These are phyloP conservation scores for Aphidius ervi DNA, from an alignment of 1,140 invertebrate species.

Conservation along the genomic window DNA sequence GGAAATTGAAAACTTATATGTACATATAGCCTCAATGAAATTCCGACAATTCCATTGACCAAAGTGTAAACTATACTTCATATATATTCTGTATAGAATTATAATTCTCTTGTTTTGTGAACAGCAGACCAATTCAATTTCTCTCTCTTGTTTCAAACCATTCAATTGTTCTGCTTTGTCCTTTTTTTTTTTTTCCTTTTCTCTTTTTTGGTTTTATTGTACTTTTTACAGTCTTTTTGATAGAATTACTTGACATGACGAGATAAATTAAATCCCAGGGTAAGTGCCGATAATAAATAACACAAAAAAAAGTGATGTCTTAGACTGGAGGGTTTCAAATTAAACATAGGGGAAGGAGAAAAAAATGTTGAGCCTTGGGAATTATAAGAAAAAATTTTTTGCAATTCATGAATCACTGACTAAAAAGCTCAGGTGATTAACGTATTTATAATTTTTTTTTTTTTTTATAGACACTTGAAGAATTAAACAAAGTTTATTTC, in stretches of 20 bases:
- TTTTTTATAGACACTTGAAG: no score
- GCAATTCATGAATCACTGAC: no score
- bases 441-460: no score
- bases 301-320: neutral
- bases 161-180: no score
- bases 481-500: no score
- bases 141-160: constrained; percentile 8
- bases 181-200: no score
- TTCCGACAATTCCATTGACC: constrained; percentile 28
- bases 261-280: constrained; percentile 21
- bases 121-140: constrained; percentile 7
- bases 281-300: constrained; percentile 17
- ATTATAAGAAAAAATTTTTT: no score
- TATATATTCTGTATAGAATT: constrained; percentile 17
- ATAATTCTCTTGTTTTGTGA: constrained; percentile 17
- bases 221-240: neutral
- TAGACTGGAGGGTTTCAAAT: neutral
- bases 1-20: constrained; percentile 26
- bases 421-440: no score
- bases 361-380: neutral
- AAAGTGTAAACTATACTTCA: constrained; percentile 20
- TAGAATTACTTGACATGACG: constrained; percentile 8
- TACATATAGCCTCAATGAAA: constrained; percentile 22
- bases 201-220: no score
- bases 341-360: neutral